Evolutionary conservation across 2,113 vertebrate species (phyloP), one percentile per base, ranked within the genome.

Genomic region (Semicossyphus pulcher): DNA sequence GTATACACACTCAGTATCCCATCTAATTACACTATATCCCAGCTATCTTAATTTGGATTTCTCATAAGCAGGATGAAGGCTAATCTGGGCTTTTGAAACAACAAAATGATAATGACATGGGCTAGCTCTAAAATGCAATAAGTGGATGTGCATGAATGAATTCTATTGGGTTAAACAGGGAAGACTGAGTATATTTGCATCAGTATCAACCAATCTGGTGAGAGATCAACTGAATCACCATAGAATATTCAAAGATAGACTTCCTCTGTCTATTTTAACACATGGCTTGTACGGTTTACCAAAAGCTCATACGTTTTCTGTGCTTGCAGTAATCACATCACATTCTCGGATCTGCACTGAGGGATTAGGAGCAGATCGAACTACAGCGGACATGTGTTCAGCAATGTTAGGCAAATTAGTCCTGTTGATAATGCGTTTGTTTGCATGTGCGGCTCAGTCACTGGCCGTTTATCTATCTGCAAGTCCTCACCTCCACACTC

Each of bases 401-500:
- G 63, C 67, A 29, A 80, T 81, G 63, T 73, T 72, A 48, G 48
- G 51, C 73, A 76, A 87, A 87, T 78, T 61, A 76, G 72, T 78
- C 63, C 14, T 80, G 80, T 69, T 76, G 76, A 70, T 85, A 86
- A 88, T 74, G 70, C 68, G 2, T 57, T 80, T 88, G 83, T 86
- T 90, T 91, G 80, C 59, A 67, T 84, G 81, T 65, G 26, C 36
- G 60, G 79, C 76, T 88, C 83, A 77, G 75, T 71, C 77, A 49
- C 70, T 76, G 86, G 79, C 68, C 34, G 59, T 66, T 86, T 83
- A 87, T 88, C 86, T 92, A 71, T 68, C 59, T 73, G 54, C 74
- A 59, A 77, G 84, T 64, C 85, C 63, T 90, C 86, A 92, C 88
- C 79, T 92, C 86, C 53, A 76, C 49, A 52, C 60, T 84, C 72